phyloP scores from a whole-genome alignment of 2,888 invertebrate species.

The Phania funesta region DNA sequence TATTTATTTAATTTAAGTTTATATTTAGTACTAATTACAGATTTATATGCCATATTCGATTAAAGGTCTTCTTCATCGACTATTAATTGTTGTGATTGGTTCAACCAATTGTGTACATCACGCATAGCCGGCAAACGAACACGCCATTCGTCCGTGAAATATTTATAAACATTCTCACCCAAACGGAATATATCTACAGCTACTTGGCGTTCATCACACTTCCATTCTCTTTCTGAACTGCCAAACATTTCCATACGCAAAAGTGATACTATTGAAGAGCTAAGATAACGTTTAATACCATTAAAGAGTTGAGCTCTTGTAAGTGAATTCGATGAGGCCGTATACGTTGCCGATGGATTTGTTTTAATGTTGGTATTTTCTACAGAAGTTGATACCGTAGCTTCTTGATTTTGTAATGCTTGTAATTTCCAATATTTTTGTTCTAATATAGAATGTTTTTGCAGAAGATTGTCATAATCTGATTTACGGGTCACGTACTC shows the following conservation, averaged over 20 bases:
- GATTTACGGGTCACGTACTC: neutral
- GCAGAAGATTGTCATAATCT: conserved; percentile 14
- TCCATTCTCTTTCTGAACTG: conserved; percentile 76
- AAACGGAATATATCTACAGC: conserved; percentile 75
- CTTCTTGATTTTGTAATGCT: conserved; percentile 54
- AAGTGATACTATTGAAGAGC: conserved; percentile 77
- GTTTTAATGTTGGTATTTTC: neutral
- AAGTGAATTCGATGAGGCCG: conserved; percentile 30
- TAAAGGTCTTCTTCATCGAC: conserved; percentile 73
- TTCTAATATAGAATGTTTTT: conserved; percentile 14
- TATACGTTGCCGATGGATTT: no score
- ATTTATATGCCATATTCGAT: neutral
- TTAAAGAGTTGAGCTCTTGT: conserved; percentile 78
- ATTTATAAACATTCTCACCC: conserved; percentile 76
- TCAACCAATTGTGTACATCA: conserved; percentile 74
- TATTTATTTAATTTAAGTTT: no score
- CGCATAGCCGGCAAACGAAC: conserved; percentile 77
- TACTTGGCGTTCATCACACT: conserved; percentile 76
- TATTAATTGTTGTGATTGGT: conserved; percentile 58
- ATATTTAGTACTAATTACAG: neutral
- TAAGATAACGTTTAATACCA: conserved; percentile 78
- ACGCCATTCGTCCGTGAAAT: conserved; percentile 79
- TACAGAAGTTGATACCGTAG: conserved; percentile 66
- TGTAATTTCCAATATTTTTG: conserved; percentile 44
- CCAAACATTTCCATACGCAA: conserved; percentile 80